These are phyloP conservation scores for Junonia oenone DNA, from an alignment of 2,888 invertebrate genomes.

Conservation along the genomic window DNA sequence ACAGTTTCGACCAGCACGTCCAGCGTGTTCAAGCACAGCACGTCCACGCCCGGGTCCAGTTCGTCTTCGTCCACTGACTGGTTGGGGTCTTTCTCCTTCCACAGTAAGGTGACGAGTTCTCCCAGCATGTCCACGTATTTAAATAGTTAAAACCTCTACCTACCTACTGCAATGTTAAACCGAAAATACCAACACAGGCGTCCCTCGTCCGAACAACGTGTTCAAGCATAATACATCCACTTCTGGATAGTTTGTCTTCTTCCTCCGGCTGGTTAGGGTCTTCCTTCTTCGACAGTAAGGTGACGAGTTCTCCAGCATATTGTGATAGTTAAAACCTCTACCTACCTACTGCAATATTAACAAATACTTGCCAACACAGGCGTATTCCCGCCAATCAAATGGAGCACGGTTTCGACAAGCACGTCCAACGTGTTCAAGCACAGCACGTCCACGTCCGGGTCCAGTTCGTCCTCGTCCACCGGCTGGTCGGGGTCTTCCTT, in stretches of 20 bases:
- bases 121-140: constrained; percentile 92
- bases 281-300: too few relatives aligned
- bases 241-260: too few relatives aligned
- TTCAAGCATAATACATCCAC: too few relatives aligned
- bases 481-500: constrained; percentile 66
- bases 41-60: constrained; percentile 87
- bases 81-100: constrained; percentile 71
- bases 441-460: constrained; percentile 89
- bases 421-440: constrained; percentile 90
- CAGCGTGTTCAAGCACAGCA: constrained; percentile 87
- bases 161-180: too few relatives aligned
- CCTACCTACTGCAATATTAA: too few relatives aligned
- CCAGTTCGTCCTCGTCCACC: constrained; percentile 61
- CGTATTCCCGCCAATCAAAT: constrained; percentile 88
- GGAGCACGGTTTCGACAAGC: constrained; percentile 90
- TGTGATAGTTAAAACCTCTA: too few relatives aligned
- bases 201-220: too few relatives aligned
- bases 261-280: too few relatives aligned
- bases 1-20: constrained; percentile 93
- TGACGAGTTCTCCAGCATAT: too few relatives aligned
- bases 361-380: constrained; percentile 79
- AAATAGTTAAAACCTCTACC: too few relatives aligned
- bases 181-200: too few relatives aligned
- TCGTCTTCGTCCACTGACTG: constrained; percentile 61
- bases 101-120: constrained; percentile 84